These are phyloP conservation scores for Trissonchulus latispiculum DNA, from an alignment of 2,888 invertebrate species.

Conservation along the genomic window DNA sequence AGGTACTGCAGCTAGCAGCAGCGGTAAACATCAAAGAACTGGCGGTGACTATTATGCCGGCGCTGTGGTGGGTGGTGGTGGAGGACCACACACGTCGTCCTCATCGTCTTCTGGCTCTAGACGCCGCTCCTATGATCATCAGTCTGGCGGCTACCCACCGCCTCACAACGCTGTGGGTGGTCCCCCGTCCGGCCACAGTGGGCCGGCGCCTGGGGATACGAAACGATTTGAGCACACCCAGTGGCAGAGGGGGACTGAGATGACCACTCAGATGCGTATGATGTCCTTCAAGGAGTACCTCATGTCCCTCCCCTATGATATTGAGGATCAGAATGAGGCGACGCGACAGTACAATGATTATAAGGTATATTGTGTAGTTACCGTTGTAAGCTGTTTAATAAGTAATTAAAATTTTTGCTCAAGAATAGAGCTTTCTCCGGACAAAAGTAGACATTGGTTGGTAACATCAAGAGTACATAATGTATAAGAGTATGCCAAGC, in stretches of 20 bases:
- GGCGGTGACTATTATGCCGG: not conserved
- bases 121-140: not conserved
- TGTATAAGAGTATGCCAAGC: too few relatives aligned
- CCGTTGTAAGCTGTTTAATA: too few relatives aligned
- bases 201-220: not conserved
- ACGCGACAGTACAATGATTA: conserved; percentile 92
- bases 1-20: not conserved
- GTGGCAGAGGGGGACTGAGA: not conserved
- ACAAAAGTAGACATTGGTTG: too few relatives aligned
- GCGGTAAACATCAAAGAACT: not conserved
- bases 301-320: conserved; percentile 77
- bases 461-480: too few relatives aligned
- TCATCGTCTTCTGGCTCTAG: not conserved
- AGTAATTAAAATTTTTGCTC: too few relatives aligned
- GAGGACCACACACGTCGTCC: not conserved
- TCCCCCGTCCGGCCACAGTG: not conserved
- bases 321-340: conserved; percentile 89
- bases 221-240: not conserved
- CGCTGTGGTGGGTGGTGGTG: not conserved
- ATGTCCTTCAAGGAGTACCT: conserved; percentile 92
- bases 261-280: conserved; percentile 51
- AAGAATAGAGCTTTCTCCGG: too few relatives aligned
- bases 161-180: not conserved
- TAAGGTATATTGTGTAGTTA: too few relatives aligned
- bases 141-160: too few relatives aligned